Evolutionary conservation across 1,140 invertebrate species (phyloP), one percentile per base, ranked within the genome.

Genomic region (Laupala kohalensis): DNA sequence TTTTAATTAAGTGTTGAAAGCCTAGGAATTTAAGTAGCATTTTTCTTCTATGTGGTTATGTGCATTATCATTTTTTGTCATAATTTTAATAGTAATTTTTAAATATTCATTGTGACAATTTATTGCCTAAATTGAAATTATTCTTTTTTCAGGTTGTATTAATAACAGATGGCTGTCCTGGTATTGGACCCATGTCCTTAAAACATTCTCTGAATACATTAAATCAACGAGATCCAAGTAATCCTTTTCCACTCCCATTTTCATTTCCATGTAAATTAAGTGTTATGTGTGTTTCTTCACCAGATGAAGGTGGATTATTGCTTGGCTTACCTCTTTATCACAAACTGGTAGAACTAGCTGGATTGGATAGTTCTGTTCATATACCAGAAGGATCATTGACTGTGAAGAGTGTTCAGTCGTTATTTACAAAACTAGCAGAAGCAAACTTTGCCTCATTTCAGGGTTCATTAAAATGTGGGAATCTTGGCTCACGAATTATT

Each of bases 201-300:
- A 81, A 80, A 30, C 80, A 83, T 74, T 86, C 84, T 69, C 77
- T 86, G 69, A 75, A 75, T 23, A 79, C 76, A 0, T 25, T 77
- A 76, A 74, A 83, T 77, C 78, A 78, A 80, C 77, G 81, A 78
- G 72, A 81, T 78, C 68, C 80, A 76, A 76, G 78, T 25, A 83
- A 82, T 75, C 81, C 83, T 73, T 88, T 91, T 77, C 84, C 87
- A 5, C 81, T 94, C 25, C 91, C 91, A 13, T 93, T 94, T 79
- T 83, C 88, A 15, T 94, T 92, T 81, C 91, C 92, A 29, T 88
- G 88, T 72, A 93, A 92, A 83, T 83, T 96, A 73, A 89, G 89
- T 77, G 79, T 94, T 13, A 81, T 94, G 30, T 89, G 88, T 73
- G 81, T 94, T 37, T 84, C 84, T n/a, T 80, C 83, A 37, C 83